Percentiles rank a stretch among this genome's conserved stretches.
Evolutionary conservation across 2,113 vertebrate genomes (phyloP).

Genomic region (Gallinago jamesoni): DNA sequence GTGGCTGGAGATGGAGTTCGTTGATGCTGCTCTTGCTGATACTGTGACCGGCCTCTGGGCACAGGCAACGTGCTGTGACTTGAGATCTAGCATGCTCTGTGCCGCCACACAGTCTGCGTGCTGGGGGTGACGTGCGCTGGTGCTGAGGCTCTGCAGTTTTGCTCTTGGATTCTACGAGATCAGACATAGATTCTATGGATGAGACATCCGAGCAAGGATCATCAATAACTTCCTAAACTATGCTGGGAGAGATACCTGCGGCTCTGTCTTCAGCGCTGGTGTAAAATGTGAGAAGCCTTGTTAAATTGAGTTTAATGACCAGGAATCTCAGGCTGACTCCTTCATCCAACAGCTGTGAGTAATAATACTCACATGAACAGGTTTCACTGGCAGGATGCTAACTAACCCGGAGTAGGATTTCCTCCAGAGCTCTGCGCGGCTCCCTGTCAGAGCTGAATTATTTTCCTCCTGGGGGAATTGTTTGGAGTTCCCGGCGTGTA

Average conservation of each 20-base stretch:
- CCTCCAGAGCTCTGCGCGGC: not conserved
- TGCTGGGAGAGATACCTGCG: not conserved
- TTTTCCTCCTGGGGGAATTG: not conserved
- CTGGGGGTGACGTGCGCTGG: rapidly evolving
- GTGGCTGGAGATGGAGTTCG: rapidly evolving
- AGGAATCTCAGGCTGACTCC: not conserved
- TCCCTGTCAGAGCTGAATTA: not conserved
- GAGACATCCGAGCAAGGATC: not conserved
- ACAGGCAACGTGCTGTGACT: rapidly evolving
- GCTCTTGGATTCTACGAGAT: not conserved
- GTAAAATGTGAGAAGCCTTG: conserved; percentile 11
- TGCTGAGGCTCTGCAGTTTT: not conserved
- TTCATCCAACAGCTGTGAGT: not conserved
- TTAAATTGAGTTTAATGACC: not conserved
- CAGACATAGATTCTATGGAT: not conserved
- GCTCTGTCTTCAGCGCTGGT: not conserved
- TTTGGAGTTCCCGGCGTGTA: rapidly evolving
- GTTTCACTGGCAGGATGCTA: not conserved
- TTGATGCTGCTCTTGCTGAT: not conserved
- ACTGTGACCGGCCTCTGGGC: no score
- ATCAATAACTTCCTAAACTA: not conserved
- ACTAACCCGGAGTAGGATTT: not conserved
- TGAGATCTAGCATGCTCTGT: rapidly evolving
- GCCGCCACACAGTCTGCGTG: rapidly evolving
- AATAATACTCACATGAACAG: not conserved